A percentile compares a stretch with the other conserved stretches of the same genome.
Conservation (phyloP, 2,797 vertebrate species). For the Leptatherina wallacei region DNA sequence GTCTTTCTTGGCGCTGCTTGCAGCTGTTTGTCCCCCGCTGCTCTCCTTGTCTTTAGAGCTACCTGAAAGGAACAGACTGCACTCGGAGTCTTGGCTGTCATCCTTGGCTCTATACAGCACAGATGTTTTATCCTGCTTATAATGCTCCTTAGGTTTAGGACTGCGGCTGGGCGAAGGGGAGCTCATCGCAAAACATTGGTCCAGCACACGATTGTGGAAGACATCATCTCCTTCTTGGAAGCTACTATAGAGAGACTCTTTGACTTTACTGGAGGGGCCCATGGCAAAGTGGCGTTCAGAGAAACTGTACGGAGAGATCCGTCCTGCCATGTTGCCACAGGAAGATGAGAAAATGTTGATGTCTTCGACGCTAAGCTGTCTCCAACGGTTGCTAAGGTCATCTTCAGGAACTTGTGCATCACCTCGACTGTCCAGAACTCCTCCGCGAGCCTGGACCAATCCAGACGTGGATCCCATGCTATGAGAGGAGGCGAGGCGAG, state of each 20-base stretch:
- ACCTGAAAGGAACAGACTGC: slow-evolving; percentile 87
- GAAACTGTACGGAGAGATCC: slow-evolving; percentile 88
- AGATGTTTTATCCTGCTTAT: slow-evolving; percentile 85
- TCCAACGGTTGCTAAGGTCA: slow-evolving; percentile 88
- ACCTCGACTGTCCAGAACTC: slow-evolving; percentile 78
- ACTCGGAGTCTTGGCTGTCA: slow-evolving; percentile 86
- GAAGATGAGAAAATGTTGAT: slow-evolving; percentile 87
- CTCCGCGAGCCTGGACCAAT: slow-evolving; percentile 59
- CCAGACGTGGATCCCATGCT: slow-evolving; percentile 82
- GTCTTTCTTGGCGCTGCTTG: slow-evolving; percentile 82
- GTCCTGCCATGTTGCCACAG: slow-evolving; percentile 80
- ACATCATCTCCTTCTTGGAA: slow-evolving; percentile 91
- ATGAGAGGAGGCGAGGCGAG: slow-evolving; percentile 85
- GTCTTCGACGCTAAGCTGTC: slow-evolving; percentile 91
- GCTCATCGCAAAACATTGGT: slow-evolving; percentile 86
- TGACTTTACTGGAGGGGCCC: slow-evolving; percentile 83
- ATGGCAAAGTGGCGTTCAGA: slow-evolving; percentile 88
- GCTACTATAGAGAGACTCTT: slow-evolving; percentile 90
- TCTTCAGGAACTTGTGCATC: slow-evolving; percentile 81
- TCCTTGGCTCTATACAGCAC: slow-evolving; percentile 83
- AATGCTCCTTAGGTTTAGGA: slow-evolving; percentile 78
- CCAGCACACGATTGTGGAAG: slow-evolving; percentile 85
- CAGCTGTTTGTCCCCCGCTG: slow-evolving; percentile 33
- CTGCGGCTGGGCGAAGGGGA: slow-evolving; percentile 67
- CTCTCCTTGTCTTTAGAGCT: slow-evolving; percentile 87